These are phyloP conservation scores for Halictus rubicundus DNA, from an alignment of 1,140 invertebrate species.

Conservation along the genomic window DNA sequence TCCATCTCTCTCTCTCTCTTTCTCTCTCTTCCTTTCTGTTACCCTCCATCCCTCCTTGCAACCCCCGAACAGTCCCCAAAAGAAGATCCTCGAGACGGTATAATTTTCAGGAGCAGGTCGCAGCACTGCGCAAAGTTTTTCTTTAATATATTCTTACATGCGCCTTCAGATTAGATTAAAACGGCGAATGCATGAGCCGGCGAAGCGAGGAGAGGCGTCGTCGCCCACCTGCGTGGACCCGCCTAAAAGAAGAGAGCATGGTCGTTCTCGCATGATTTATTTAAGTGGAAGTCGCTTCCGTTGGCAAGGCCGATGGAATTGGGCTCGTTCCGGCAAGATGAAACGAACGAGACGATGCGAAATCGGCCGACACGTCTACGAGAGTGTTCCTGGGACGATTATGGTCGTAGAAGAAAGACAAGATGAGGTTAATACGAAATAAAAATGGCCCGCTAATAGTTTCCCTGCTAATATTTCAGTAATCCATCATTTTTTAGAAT, in stretches of 20 bases:
- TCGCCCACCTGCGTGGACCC: constrained; percentile 25
- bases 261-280: constrained; percentile 79
- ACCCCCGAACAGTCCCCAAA: neutral
- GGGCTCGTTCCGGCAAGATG: constrained; percentile 16
- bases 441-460: constrained; percentile 63
- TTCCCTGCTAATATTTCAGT: no score
- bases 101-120: constrained; percentile 73
- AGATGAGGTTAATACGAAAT: constrained; percentile 63
- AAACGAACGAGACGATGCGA: constrained; percentile 7
- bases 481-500: no score
- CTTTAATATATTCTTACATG: constrained; percentile 81
- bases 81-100: constrained; percentile 57
- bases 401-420: constrained; percentile 68
- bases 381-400: constrained; percentile 70
- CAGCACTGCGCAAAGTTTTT: constrained; percentile 73
- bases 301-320: constrained; percentile 35
- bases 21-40: neutral
- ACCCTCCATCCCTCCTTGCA: neutral
- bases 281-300: constrained; percentile 64
- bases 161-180: constrained; percentile 79
- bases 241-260: constrained; percentile 62
- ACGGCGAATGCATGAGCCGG: constrained; percentile 74
- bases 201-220: constrained; percentile 2
- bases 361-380: constrained; percentile 61
- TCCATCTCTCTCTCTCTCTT: neutral